phyloP scores from a whole-genome alignment of 2,113 vertebrate species.

The Mystacornis crossleyi region DNA sequence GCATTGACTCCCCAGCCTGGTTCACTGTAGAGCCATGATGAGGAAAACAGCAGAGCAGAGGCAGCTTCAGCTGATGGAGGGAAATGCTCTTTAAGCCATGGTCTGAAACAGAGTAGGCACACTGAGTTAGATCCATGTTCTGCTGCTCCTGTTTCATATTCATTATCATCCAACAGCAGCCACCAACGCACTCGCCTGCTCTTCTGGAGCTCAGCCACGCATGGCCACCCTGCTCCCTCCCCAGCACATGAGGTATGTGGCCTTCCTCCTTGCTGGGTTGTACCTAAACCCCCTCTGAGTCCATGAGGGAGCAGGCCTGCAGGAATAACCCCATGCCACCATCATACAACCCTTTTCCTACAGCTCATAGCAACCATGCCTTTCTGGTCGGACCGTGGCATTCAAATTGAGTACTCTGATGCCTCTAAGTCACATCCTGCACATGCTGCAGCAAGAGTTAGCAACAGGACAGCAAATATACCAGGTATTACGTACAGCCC shows the following conservation, averaged over 20 bases:
- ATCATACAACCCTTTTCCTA: fast-evolving
- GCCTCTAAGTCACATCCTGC: not conserved
- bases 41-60: not conserved
- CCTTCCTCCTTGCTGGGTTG: not conserved
- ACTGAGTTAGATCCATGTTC: slow-evolving; percentile 1
- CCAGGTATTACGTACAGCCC: not conserved
- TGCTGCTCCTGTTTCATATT: slow-evolving; percentile 21
- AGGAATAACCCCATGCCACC: not conserved
- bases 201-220: not conserved
- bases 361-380: fast-evolving
- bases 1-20: not conserved
- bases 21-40: not conserved
- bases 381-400: fast-evolving
- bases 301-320: fast-evolving
- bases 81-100: not conserved
- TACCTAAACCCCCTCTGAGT: not conserved
- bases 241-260: fast-evolving
- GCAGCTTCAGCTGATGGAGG: not conserved
- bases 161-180: slow-evolving; percentile 28
- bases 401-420: not conserved
- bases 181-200: not conserved
- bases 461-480: not conserved
- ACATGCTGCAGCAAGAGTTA: fast-evolving
- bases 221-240: not conserved
- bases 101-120: not conserved